phyloP scores from a whole-genome alignment of 2,888 invertebrate genomes.

The Steinernema hermaphroditum region DNA sequence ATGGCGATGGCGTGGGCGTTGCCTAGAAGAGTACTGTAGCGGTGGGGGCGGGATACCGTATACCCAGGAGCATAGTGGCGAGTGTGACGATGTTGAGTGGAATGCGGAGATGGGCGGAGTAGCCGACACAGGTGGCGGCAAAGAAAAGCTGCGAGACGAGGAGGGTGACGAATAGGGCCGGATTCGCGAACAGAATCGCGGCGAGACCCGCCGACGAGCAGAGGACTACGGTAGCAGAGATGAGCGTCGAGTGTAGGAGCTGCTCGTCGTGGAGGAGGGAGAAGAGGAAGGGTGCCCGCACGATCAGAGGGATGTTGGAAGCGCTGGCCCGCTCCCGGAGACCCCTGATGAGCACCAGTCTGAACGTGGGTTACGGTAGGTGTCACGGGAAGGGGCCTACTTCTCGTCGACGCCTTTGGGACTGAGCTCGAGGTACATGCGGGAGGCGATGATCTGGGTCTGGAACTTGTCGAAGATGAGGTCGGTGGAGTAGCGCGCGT shows the following conservation, averaged over 20 bases:
- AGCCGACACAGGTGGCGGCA: constrained; percentile 45
- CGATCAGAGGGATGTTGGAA: constrained; percentile 54
- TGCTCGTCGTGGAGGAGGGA: constrained; percentile 62
- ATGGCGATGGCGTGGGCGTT: constrained; percentile 56
- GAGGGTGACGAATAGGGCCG: constrained; percentile 40
- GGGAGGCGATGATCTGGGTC: constrained; percentile 52
- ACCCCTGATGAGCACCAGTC: constrained; percentile 42
- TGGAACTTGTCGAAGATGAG: constrained; percentile 58
- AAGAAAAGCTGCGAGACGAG: constrained; percentile 48
- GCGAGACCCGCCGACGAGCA: neutral
- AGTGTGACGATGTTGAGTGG: constrained; percentile 62
- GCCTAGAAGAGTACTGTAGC: constrained; percentile 41
- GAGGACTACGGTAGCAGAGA: neutral
- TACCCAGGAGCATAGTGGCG: constrained; percentile 51
- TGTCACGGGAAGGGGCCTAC: constrained; percentile 35
- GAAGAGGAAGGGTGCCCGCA: constrained; percentile 59
- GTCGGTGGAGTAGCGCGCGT: constrained; percentile 57
- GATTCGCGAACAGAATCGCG: neutral
- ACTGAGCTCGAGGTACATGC: constrained; percentile 65
- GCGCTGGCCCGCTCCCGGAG: constrained; percentile 48
- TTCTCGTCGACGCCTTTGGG: constrained; percentile 55
- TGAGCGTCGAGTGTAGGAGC: constrained; percentile 36
- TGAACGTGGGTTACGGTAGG: too few species aligned
- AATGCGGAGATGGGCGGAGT: constrained; percentile 50
- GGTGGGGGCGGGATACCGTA: neutral